Evolutionary conservation across 2,113 vertebrate genomes (phyloP).

Genomic region (Brachypteracias leptosomus): DNA sequence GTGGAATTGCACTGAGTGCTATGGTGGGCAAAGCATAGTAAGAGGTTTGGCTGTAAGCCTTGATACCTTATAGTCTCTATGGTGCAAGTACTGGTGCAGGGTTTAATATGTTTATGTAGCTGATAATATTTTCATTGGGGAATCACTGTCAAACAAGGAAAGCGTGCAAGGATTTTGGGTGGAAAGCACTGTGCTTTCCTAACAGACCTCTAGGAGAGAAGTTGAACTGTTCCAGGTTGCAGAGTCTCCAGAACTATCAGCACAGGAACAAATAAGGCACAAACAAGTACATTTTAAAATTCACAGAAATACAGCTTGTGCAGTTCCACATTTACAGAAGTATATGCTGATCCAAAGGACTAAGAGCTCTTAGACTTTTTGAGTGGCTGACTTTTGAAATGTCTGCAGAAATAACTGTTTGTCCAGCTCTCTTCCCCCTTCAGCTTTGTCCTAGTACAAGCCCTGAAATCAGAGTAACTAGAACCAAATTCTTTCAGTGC

Average conservation of each 20-base stretch:
- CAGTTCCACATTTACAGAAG: background rate
- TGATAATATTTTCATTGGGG: background rate
- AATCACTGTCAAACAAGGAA: background rate
- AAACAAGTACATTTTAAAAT: background rate
- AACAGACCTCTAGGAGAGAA: background rate
- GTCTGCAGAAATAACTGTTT: background rate
- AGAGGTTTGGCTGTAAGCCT: background rate
- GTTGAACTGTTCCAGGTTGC: background rate
- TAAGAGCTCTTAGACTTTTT: background rate
- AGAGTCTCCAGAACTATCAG: background rate
- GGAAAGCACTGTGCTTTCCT: background rate
- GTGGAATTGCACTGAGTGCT: background rate
- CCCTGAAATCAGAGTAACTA: background rate
- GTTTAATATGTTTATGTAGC: background rate
- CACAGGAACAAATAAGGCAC: background rate
- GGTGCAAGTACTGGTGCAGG: background rate
- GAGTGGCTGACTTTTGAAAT: background rate
- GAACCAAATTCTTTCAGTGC: conserved; percentile 2
- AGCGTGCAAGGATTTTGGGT: background rate
- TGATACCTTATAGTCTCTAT: background rate
- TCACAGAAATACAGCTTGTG: background rate
- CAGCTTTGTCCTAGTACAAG: background rate
- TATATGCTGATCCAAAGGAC: background rate
- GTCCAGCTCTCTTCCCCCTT: background rate
- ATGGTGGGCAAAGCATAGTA: background rate